Evolutionary conservation across 2,797 vertebrate genomes (phyloP).

Genomic region (Hephaestus fuliginosus): DNA sequence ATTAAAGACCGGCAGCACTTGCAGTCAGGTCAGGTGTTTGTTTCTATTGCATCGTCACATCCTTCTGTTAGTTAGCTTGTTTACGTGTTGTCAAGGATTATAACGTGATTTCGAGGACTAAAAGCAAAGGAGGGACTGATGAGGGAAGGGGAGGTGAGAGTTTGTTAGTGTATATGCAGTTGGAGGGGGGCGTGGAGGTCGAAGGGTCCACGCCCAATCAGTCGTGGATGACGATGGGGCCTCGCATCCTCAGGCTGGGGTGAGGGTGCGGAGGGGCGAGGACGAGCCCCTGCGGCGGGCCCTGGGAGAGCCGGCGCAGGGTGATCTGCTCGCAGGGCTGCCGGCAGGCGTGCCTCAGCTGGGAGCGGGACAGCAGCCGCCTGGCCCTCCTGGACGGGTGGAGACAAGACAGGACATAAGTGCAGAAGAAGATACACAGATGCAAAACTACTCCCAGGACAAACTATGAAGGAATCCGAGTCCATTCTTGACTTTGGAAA

Average conservation of each 20-base stretch:
- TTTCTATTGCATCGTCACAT: constrained; percentile 69
- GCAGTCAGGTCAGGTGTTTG: constrained; percentile 58
- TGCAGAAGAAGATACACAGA: constrained; percentile 36
- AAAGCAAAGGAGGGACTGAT: constrained; percentile 37
- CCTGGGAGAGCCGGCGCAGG: constrained; percentile 84
- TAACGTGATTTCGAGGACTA: constrained; percentile 32
- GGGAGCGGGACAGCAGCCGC: constrained; percentile 90
- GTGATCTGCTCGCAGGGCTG: constrained; percentile 90
- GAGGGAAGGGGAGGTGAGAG: constrained; percentile 33
- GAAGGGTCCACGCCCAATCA: constrained; percentile 66
- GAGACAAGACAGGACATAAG: constrained; percentile 63
- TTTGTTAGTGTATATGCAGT: constrained; percentile 39
- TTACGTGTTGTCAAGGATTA: constrained; percentile 34
- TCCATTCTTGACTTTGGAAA: constrained; percentile 4
- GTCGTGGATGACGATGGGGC: constrained; percentile 89
- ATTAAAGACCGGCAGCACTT: constrained; percentile 60
- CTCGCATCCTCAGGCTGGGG: constrained; percentile 88
- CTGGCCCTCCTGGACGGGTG: constrained; percentile 88
- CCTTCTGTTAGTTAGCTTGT: constrained; percentile 49
- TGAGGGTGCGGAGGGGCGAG: constrained; percentile 86
- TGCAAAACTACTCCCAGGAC: background rate
- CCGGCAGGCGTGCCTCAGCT: constrained; percentile 93
- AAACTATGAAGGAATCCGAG: background rate
- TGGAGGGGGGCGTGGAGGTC: constrained; percentile 11
- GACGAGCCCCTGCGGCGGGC: constrained; percentile 81